Conservation (phyloP, 2,797 vertebrate species). For the Echiichthys vipera region DNA sequence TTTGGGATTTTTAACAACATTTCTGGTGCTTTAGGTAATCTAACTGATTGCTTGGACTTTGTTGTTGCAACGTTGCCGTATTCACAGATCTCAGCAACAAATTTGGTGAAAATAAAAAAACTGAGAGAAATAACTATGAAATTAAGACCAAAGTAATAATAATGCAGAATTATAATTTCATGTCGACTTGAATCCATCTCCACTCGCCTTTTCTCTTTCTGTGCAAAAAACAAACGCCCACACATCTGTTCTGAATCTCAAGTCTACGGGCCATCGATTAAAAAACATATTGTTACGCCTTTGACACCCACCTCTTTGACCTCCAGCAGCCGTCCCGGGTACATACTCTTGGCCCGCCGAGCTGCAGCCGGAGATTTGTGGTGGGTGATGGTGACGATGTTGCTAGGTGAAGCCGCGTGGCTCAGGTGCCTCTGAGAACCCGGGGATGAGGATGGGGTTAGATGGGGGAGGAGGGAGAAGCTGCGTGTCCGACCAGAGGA, state of each 20-base stretch:
- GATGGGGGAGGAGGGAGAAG: slow-evolving; percentile 92
- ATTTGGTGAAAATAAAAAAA: background rate
- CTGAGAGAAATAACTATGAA: background rate
- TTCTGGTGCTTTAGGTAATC: too few species aligned
- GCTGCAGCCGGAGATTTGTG: slow-evolving; percentile 96
- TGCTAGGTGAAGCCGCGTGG: slow-evolving; percentile 83
- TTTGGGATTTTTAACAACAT: background rate
- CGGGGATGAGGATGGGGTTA: slow-evolving; percentile 90
- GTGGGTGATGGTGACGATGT: slow-evolving; percentile 94
- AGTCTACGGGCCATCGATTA: background rate
- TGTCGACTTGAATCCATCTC: background rate
- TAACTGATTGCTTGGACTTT: too few species aligned
- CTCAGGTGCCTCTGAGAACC: slow-evolving; percentile 87
- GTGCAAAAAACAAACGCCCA: accelerated
- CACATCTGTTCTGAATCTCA: background rate
- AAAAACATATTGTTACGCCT: background rate
- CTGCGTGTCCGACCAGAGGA: slow-evolving; percentile 89
- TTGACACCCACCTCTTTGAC: slow-evolving; percentile 93
- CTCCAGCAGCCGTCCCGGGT: slow-evolving; percentile 90
- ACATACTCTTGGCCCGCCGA: slow-evolving; percentile 89
- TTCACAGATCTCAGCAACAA: background rate
- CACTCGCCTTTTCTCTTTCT: background rate
- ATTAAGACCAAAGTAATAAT: background rate
- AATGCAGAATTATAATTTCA: background rate
- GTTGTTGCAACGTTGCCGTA: background rate